Evolutionary conservation across 2,888 invertebrate species (phyloP).

Genomic region (Lycocerus yunnanus): DNA sequence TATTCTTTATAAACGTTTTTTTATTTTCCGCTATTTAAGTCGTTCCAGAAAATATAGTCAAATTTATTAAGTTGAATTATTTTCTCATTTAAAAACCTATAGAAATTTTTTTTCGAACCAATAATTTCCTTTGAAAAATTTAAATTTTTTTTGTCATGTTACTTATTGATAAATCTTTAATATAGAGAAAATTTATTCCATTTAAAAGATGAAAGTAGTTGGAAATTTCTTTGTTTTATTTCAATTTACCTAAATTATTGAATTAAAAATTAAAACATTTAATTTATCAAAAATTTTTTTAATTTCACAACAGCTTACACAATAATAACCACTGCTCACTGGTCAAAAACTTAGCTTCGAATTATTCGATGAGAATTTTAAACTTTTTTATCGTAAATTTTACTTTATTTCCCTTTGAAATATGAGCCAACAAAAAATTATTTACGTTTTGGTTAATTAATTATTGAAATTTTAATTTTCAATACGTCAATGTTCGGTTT

Average conservation of each 20-base stretch:
- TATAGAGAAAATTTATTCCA: not conserved
- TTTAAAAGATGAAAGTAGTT: not conserved
- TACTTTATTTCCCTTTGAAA: not conserved
- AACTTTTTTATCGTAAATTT: too few relatives aligned
- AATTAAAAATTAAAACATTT: too few relatives aligned
- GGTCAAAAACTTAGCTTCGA: not conserved
- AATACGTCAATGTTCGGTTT: not conserved
- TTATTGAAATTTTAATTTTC: not conserved
- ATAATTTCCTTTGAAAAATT: not conserved
- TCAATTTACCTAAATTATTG: not conserved
- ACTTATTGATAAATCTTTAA: not conserved
- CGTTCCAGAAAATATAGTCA: not conserved
- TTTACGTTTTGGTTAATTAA: not conserved
- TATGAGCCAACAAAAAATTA: not conserved
- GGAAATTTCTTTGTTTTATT: not conserved
- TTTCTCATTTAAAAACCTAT: not conserved
- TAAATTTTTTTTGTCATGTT: not conserved
- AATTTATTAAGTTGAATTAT: not conserved
- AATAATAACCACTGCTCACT: too few relatives aligned
- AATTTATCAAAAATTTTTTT: not conserved
- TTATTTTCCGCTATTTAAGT: not conserved
- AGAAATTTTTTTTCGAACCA: not conserved
- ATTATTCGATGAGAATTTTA: not conserved
- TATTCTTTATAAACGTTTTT: not conserved
- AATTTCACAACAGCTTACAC: too few relatives aligned